Evolutionary conservation across 2,797 vertebrate species (phyloP).

Genomic region (Argentina silus): DNA sequence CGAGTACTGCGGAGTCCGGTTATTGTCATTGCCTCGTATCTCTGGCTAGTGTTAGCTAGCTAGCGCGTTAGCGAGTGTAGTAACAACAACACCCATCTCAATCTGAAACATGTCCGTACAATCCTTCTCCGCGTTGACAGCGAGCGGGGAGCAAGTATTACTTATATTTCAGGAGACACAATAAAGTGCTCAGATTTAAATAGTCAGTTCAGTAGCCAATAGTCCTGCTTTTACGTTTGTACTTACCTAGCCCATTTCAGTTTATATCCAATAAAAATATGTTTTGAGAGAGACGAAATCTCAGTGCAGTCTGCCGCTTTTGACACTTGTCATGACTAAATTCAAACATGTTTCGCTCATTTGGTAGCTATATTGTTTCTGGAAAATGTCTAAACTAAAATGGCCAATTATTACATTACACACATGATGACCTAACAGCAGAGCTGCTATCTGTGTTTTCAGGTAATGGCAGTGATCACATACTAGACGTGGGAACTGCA

Average conservation of each 20-base stretch:
- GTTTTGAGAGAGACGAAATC: too few species aligned
- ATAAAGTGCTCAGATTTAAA: too few species aligned
- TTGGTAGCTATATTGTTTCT: not conserved
- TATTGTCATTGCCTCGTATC: not conserved
- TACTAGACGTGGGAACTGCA: conserved; percentile 71
- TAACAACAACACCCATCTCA: not conserved
- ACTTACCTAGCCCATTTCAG: too few species aligned
- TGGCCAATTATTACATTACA: not conserved
- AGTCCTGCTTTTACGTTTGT: too few species aligned
- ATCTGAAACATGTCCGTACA: conserved; percentile 6
- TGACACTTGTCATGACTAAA: not conserved
- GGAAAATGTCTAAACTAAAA: not conserved
- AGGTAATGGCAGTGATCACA: conserved; percentile 66
- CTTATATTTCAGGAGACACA: too few species aligned
- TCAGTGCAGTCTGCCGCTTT: too few species aligned
- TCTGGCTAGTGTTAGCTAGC: not conserved
- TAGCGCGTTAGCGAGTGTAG: not conserved
- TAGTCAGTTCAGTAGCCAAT: too few species aligned
- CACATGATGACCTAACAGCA: not conserved
- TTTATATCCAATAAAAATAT: too few species aligned
- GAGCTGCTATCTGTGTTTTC: conserved; percentile 26
- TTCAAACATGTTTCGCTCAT: not conserved
- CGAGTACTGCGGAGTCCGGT: too few species aligned
- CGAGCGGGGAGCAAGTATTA: too few species aligned
- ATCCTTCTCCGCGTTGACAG: too few species aligned